phyloP scores from a whole-genome alignment of 2,888 invertebrate genomes.

The Tiliacea aurago region DNA sequence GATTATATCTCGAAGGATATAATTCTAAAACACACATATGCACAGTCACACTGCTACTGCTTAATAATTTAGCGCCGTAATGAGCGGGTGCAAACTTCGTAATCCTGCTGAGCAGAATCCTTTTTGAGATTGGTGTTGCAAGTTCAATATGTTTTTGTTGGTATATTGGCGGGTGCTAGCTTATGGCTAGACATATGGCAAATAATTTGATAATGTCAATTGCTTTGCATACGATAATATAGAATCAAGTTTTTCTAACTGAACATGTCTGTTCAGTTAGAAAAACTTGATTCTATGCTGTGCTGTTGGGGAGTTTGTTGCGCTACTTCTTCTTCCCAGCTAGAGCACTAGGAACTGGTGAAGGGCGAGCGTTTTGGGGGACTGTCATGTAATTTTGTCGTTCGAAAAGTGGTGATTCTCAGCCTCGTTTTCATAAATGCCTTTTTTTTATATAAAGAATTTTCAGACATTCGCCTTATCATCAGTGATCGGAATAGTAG shows the following conservation, averaged over 20 bases:
- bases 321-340: neutral
- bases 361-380: neutral
- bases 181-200: neutral
- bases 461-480: too few species aligned
- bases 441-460: too few species aligned
- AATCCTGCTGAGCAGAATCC: constrained; percentile 66
- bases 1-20: constrained; percentile 72
- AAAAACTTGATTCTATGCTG: too few species aligned
- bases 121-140: constrained; percentile 62
- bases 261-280: too few species aligned
- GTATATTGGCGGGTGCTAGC: neutral
- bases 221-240: neutral
- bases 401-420: neutral
- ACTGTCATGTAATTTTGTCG: neutral
- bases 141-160: constrained; percentile 5
- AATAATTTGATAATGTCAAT: neutral
- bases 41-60: constrained; percentile 56
- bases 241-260: neutral
- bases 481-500: too few species aligned
- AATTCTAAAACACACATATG: constrained; percentile 68
- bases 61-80: constrained; percentile 78
- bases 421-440: neutral
- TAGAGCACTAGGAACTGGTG: neutral
- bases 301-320: neutral
- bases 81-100: constrained; percentile 75